These are phyloP conservation scores for Drosophila subsilvestris DNA, from an alignment of 2,888 invertebrate genomes.

Conservation along the genomic window DNA sequence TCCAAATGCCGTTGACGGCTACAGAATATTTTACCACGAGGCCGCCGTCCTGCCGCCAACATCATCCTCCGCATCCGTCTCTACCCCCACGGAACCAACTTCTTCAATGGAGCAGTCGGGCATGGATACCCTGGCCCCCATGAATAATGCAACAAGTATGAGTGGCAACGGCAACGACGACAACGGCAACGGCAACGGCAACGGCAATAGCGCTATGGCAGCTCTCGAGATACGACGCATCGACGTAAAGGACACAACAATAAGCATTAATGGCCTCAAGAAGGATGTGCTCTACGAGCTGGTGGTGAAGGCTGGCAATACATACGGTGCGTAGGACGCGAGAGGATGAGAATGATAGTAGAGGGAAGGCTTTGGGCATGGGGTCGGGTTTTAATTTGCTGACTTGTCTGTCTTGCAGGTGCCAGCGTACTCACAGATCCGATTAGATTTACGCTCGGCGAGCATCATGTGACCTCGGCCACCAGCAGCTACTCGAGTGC, in stretches of 20 bases:
- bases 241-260: constrained; percentile 90
- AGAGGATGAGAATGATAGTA: neutral
- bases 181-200: constrained; percentile 26
- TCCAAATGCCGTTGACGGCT: constrained; percentile 92
- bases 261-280: constrained; percentile 89
- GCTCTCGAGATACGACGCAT: constrained; percentile 87
- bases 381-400: constrained; percentile 56
- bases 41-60: constrained; percentile 85
- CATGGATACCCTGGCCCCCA: constrained; percentile 58
- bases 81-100: constrained; percentile 42
- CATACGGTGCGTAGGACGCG: constrained; percentile 85
- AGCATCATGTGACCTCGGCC: constrained; percentile 89
- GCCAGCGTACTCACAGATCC: constrained; percentile 91
- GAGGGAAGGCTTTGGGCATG: constrained; percentile 2
- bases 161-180: constrained; percentile 42
- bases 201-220: constrained; percentile 70
- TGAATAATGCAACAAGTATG: constrained; percentile 82
- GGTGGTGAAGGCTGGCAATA: constrained; percentile 92
- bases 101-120: constrained; percentile 55
- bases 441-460: constrained; percentile 90
- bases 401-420: constrained; percentile 83
- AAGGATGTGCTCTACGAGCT: constrained; percentile 91
- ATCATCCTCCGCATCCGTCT: constrained; percentile 35
- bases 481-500: constrained; percentile 85
- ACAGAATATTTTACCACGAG: constrained; percentile 92